Base-by-base conservation (phyloP, 2,113 vertebrate genomes). In the Epinephelus lanceolatus region DNA sequence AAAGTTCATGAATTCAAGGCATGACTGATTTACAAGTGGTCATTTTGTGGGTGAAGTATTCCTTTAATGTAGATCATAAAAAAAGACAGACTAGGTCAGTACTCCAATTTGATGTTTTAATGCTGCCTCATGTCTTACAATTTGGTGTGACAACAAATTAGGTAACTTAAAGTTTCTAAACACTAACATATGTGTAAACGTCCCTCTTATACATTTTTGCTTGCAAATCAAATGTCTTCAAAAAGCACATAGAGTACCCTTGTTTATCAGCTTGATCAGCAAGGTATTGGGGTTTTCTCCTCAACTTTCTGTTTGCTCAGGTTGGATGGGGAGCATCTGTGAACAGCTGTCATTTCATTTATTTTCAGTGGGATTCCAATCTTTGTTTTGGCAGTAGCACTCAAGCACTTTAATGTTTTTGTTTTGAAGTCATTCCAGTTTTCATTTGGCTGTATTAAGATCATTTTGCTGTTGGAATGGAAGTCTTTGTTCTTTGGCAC, bases 361-460 rank as follows among this genome's bases (percentile, higher is more conserved):
- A 61, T 62, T 68, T 81, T 71, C 57, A 65, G 52, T 59, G 52
- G 65, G 30, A 51, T 65, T 70, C 62, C 40, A 69, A 52, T 81
- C 55, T 75, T 30, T 75, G 57, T 81, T 84, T 81, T 84, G 74
- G 75, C 78, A 72, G 65, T 14, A 37, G 19, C 1, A 5, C 57
- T 45, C 13, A 33, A 65, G 51, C 75, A 65, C 23, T 83, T 55
- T n/a, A 25, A 27, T 55, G 51, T 37, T 65, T 52, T 56, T 33
- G 71, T 71, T 79, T 53, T 79, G 63, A 82, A 86, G 78, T 76
- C 55, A 19, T 25, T 84, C 73, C 84, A 84, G 74, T 76, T 81
- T 81, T 78, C 23, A 71, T 89, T 86, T 86, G 81, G 69, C 88
- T 75, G 6, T 81, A 67, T 81, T 62, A 59, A 23, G 53, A 71